Evolutionary conservation across 2,888 invertebrate genomes (phyloP), one percentile per base, ranked within the genome.

Genomic region (Athripsodes cinereus): DNA sequence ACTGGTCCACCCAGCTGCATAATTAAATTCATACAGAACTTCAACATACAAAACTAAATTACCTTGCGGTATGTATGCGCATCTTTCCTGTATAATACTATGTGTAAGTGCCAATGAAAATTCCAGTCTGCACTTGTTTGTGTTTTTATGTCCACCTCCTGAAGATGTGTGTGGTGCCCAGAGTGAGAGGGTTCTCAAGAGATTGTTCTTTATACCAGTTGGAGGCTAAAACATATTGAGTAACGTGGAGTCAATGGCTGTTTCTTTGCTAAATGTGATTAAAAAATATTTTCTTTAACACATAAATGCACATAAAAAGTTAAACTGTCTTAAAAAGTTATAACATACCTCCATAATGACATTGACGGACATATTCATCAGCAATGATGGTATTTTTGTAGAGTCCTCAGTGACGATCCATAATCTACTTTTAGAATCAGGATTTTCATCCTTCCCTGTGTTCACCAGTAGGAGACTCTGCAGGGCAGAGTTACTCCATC

Each of bases 321-420:
- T 16, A 40, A 16, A 13, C 13, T 6, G 10, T 26, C 3, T 26
- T 6, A 3, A 26, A 26, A 26, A 26, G 26, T 26, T n/a, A 26
- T 26, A 13, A 40, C 13, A 13, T 63, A 78, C 79, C 70, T 79
- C 79, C 18, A 78, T 69, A 50, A 78, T 70, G 18, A 79, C 73
- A 62, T 92, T 92, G 21, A 92, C 78, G 68, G 90, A 90, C 53
- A 84, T 84, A 69, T 88, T 87, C 6, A 90, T 81, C 35, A 94
- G 78, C 13, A 87, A 81, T 2, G 86, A 80, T 11, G 90, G 88
- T 67, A 95, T 88, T 44, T 81, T 80, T 1, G 83, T 81, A 62
- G 90, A 88, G 1, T 89, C 85, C 72, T 96, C 95, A 1, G 92
- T 86, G 6, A 94, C 86, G 59, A 96, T 76, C 95, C 95, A 96